Evolutionary conservation across 2,888 invertebrate species (phyloP), one percentile per base, ranked within the genome.

Genomic region (Galerucella calmariensis): DNA sequence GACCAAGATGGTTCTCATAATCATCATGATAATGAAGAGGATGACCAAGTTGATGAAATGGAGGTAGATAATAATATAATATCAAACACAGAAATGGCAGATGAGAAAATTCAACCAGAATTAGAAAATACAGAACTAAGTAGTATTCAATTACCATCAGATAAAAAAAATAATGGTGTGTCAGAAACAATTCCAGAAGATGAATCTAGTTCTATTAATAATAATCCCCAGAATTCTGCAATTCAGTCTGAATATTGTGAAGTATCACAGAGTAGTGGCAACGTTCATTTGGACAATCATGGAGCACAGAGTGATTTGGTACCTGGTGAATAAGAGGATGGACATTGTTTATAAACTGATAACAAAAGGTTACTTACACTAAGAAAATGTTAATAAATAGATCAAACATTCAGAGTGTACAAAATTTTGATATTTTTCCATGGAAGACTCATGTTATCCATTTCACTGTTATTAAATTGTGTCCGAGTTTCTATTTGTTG

Each of bases 1-100:
- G 69, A 73, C 11, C 56, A 69, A 51, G 74, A 69, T 56, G 69
- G 56, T 44, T 35, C 62, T 48, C 58, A 73, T 66, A 69, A 69
- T 59, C 41, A 56, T 14, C 44, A 72, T 46, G 67, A 67, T 65
- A 20, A 66, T 66, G 66, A 65, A 16, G 41, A 70, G 5, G 51
- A 70, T 16, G 20, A 56, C 12, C 58, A 65, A 9, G 20, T 24
- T 58, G 67, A 70, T 2, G 72, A 67, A 16, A 35, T 12, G 44
- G 56, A 41, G 16, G 20, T 20, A 41, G 44, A 20, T 46, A 41
- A 20, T 4, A 41, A 14, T 65, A 12, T 20, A n/a, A 12, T 10
- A 8, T 12, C n/a, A 9, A 35, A 68, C 16, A 68, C 27, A 41
- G 68, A 58, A 2, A 16, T 41, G n/a, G 10, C 44, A 41, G 63